phyloP scores from a whole-genome alignment of 2,888 invertebrate species.

The Coelogynopora nodosa region DNA sequence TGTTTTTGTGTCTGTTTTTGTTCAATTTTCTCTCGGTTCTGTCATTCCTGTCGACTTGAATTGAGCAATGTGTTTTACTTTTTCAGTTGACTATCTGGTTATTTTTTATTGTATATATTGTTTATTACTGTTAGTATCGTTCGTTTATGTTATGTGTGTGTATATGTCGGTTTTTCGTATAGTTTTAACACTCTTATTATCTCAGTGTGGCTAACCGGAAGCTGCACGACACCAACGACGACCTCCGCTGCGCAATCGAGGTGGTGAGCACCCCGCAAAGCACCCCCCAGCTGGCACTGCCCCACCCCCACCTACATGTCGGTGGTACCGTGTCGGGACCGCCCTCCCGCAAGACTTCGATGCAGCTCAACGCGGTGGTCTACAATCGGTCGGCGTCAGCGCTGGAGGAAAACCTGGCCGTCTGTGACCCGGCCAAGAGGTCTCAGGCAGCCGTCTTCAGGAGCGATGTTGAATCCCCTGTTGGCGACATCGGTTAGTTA shows the following conservation, averaged over 20 bases:
- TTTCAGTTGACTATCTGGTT: no score
- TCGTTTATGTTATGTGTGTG: no score
- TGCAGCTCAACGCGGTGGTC: not conserved
- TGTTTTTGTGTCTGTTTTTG: no score
- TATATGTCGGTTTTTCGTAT: no score
- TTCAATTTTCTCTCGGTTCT: no score
- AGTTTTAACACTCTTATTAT: not conserved
- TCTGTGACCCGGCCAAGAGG: conserved; percentile 39
- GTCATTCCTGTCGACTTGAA: no score
- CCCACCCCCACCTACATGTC: not conserved
- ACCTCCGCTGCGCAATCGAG: conserved; percentile 64
- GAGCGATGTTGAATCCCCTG: not conserved
- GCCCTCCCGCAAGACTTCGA: not conserved
- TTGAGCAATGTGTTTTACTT: no score
- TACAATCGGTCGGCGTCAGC: conserved; percentile 46
- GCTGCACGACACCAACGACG: conserved; percentile 67
- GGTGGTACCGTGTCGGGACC: not conserved
- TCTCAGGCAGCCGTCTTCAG: not conserved
- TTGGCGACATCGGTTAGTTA: not conserved
- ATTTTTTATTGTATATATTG: no score
- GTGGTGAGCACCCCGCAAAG: not conserved
- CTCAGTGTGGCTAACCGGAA: conserved; percentile 65
- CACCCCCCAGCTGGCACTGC: not conserved
- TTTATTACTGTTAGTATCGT: no score
- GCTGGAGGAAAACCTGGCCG: conserved; percentile 50